Evolutionary conservation across 1,140 invertebrate species (phyloP), one percentile per base, ranked within the genome.

Genomic region (Apis laboriosa): DNA sequence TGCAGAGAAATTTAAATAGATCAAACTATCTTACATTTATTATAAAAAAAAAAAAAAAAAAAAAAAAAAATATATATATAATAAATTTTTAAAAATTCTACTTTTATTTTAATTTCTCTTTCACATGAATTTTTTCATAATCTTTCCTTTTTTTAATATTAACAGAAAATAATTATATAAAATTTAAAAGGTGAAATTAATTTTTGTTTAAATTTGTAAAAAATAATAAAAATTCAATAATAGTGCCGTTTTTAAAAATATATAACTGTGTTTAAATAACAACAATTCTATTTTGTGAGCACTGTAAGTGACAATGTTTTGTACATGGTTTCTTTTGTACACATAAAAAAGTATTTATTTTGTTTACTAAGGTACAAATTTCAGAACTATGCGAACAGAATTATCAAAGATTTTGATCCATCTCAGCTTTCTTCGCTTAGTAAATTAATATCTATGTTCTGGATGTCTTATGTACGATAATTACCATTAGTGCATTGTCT

Each of bases 291-390:
- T 58, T 58, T 28, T 56, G 24, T 43, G n/a, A 19, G 5, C 53
- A 21, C 60, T 60, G 13, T 73, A 49, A 88, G 63, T 84, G 74
- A 84, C 61, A 77, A 83, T 89, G 76, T 92, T 91, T 75, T 87
- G 85, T 92, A 91, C 90, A 90, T 43, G 34, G 34, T 43, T 43
- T 43, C 34, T 43, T 43, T 43, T 43, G 34, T 43, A 43, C 34
- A 92, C 91, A 90, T 92, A 91, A 92, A 85, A 83, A 87, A 87
- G 85, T 88, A 90, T 83, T 85, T 90, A 77, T 89, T 84, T 84
- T 80, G 55, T 84, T 78, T 88, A 71, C 71, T 67, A 88, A 88
- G 66, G 77, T 88, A 89, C 84, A 89, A 87, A 86, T 89, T 75
- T 89, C 78, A 83, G 56, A 86, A 77, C 60, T 83, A 82, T 74